Evolutionary conservation across 2,113 vertebrate species (phyloP), one percentile per base, ranked within the genome.

Genomic region (Nycticorax nycticorax): DNA sequence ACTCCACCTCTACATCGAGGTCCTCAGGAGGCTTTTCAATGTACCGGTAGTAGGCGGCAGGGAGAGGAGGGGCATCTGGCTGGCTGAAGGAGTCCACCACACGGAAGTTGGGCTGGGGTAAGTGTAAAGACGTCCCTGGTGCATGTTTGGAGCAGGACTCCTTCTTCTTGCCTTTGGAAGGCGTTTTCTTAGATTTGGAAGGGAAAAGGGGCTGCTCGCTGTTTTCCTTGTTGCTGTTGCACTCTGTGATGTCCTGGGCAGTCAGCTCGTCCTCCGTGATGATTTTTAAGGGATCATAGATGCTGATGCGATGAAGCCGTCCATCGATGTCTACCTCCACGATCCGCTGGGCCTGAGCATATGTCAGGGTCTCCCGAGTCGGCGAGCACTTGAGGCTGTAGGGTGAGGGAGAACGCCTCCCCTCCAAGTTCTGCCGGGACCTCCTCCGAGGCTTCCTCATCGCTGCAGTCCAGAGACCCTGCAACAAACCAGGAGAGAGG

Each of bases 151-250:
- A 98, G 71, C 97, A 98, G 7, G 98, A 97, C 45, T 99, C 99
- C 95, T 98, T 99, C 97, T 99, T 99, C 91, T 99, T 99, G 74
- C 98, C 98, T 96, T 99, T 98, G 50, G 98, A 98, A 39, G 98
- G 91, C 0, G 98, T 55, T 89, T 99, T 99, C 92, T 98, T 99
- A 10, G 98, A 98, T 67, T 98, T 98, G 74, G 98, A 96, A 62
- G 98, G 97, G 62, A 98, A 97, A 12, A 98, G 97, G 59, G 99
- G 98, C 96, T 99, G 99, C 95, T 99, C 99, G 1, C 99, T 99
- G 97, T 99, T 99, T 92, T 99, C 99, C 96, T 99, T 99, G 98
- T 99, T 99, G 97, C 99, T 99, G 91, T 99, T 99, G 97, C 99
- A 99, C 95, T 99, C 99, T 0, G 98, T 99, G 93, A 99, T 99